phyloP scores from a whole-genome alignment of 2,888 invertebrate genomes.

The Melinaea marsaeus region DNA sequence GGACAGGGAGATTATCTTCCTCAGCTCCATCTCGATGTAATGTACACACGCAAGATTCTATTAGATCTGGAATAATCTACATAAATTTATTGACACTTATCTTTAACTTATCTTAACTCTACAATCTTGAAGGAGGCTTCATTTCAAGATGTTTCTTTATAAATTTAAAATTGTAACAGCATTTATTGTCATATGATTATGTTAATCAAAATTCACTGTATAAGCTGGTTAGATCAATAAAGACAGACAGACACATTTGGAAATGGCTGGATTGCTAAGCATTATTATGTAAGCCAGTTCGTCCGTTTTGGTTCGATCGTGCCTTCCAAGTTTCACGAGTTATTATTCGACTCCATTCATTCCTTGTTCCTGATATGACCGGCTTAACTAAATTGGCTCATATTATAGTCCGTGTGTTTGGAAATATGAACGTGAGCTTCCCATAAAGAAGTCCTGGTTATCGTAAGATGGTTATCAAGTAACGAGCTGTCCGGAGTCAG shows the following conservation, averaged over 20 bases:
- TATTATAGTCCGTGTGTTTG: conserved; percentile 53
- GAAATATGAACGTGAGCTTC: conserved; percentile 54
- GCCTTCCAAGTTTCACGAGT: conserved; percentile 43
- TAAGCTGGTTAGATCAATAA: too few species aligned
- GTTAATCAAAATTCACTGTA: too few species aligned
- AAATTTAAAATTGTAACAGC: too few species aligned
- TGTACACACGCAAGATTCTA: conserved; percentile 73
- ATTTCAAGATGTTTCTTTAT: neutral
- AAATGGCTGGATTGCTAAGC: conserved; percentile 6
- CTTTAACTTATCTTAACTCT: conserved; percentile 48
- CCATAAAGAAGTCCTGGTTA: conserved; percentile 64
- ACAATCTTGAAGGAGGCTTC: conserved; percentile 22
- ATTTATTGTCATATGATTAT: too few species aligned
- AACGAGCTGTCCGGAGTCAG: conserved; percentile 60
- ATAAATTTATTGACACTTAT: conserved; percentile 66
- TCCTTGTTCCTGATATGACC: conserved; percentile 44
- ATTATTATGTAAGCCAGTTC: conserved; percentile 36
- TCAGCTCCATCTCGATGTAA: conserved; percentile 31
- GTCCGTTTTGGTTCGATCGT: conserved; percentile 50
- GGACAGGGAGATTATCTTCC: neutral
- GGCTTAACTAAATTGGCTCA: conserved; percentile 57
- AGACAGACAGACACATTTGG: neutral
- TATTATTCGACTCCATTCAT: conserved; percentile 37
- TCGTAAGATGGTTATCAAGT: conserved; percentile 59
- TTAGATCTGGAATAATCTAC: conserved; percentile 66